A percentile compares a stretch with the other conserved stretches of the same genome.
These are phyloP conservation scores for Phylloscopus collybita DNA, from an alignment of 2,797 vertebrate genomes.

Conservation along the genomic window DNA sequence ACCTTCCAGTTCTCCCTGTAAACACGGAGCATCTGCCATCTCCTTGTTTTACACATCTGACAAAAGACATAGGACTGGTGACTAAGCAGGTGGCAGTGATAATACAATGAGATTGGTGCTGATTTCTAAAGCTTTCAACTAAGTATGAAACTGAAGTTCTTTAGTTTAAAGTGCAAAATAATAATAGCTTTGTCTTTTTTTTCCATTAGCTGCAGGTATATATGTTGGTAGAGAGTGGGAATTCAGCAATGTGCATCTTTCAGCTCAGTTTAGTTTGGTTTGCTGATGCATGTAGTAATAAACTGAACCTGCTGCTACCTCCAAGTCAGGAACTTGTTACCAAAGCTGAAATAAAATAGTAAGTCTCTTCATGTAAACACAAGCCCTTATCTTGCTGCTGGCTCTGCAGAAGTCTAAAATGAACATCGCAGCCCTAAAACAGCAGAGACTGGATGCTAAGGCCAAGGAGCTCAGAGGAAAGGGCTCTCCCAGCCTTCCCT, in stretches of 20 bases:
- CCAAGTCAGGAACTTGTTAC: constrained; percentile 47
- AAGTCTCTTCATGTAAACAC: neutral
- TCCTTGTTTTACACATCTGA: neutral
- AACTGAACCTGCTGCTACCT: constrained; percentile 58
- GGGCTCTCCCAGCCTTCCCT: neutral
- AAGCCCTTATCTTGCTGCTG: neutral
- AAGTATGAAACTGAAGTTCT: constrained; percentile 45
- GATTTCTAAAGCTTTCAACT: constrained; percentile 44
- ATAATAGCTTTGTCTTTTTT: constrained; percentile 27
- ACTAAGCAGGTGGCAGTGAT: constrained; percentile 8
- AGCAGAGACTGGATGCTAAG: neutral
- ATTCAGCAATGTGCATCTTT: constrained; percentile 13
- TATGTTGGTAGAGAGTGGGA: constrained; percentile 22
- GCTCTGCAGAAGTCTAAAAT: neutral
- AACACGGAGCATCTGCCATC: neutral
- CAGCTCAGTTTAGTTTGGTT: constrained; percentile 38
- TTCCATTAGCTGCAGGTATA: constrained; percentile 20
- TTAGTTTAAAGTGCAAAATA: constrained; percentile 36
- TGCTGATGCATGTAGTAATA: constrained; percentile 36
- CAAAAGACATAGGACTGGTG: constrained; percentile 48
- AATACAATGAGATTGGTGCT: constrained; percentile 45
- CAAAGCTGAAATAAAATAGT: constrained; percentile 39
- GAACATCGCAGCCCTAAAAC: neutral
- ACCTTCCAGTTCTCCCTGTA: constrained; percentile 16
- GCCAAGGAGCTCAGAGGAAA: neutral